These are phyloP conservation scores for Teleopsis dalmanni DNA, from an alignment of 1,140 invertebrate genomes.

Conservation along the genomic window DNA sequence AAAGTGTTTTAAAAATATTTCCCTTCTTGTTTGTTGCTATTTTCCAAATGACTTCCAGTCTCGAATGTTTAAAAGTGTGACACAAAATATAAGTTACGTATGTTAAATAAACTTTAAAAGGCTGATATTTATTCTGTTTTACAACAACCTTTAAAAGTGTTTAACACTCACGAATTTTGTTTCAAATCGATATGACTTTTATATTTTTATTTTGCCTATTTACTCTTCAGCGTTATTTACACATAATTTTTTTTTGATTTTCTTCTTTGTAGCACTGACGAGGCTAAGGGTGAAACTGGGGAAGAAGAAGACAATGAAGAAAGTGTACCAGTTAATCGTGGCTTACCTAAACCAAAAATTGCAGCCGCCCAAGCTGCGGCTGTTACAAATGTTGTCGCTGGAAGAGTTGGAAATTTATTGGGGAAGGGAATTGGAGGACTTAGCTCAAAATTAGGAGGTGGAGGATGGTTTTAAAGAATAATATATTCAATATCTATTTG, in stretches of 20 bases:
- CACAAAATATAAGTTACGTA: too few relatives aligned
- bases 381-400: constrained; percentile 66
- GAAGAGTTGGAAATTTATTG: constrained; percentile 67
- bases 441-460: constrained; percentile 66
- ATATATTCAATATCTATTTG: too few relatives aligned
- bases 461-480: constrained; percentile 58
- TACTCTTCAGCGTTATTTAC: constrained; percentile 6
- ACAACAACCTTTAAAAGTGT: too few relatives aligned
- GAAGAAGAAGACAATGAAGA: constrained; percentile 57
- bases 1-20: too few relatives aligned
- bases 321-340: constrained; percentile 20
- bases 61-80: too few relatives aligned
- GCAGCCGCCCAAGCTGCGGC: constrained; percentile 41
- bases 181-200: too few relatives aligned
- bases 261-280: constrained; percentile 32
- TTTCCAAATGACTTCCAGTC: too few relatives aligned
- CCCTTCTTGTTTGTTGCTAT: too few relatives aligned
- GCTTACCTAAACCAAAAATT: constrained; percentile 39
- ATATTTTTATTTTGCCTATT: neutral
- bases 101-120: too few relatives aligned
- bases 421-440: constrained; percentile 72
- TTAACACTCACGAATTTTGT: too few relatives aligned
- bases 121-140: too few relatives aligned
- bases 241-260: neutral
- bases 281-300: constrained; percentile 58